Percentiles rank a stretch among this genome's conserved stretches.
Evolutionary conservation across 1,140 invertebrate genomes (phyloP).

Genomic region (Tribolium madens): DNA sequence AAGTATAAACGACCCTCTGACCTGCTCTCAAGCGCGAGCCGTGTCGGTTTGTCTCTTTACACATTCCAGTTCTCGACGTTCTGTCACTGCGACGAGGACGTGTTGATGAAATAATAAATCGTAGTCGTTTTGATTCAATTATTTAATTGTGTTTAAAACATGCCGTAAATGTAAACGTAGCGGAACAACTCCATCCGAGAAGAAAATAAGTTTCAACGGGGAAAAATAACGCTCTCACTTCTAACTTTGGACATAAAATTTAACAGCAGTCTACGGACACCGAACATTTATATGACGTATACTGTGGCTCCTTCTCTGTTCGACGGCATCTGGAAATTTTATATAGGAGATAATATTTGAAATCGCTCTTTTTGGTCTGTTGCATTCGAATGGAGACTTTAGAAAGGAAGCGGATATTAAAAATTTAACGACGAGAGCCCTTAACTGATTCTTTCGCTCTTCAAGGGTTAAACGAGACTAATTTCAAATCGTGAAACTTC

Average conservation of each 20-base stretch:
- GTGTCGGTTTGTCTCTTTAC: too few relatives aligned
- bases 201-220: conserved; percentile 43
- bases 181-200: conserved; percentile 20
- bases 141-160: conserved; percentile 30
- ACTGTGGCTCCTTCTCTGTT: conserved; percentile 41
- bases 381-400: conserved; percentile 21
- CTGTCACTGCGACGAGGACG: not conserved
- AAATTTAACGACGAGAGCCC: conserved; percentile 12
- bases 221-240: conserved; percentile 49
- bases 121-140: conserved; percentile 17
- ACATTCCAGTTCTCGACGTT: too few relatives aligned
- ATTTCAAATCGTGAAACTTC: not conserved
- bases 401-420: conserved; percentile 4
- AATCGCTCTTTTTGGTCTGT: conserved; percentile 23
- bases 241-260: conserved; percentile 52
- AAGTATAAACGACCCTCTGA: too few relatives aligned
- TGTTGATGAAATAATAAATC: conserved; percentile 22
- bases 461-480: not conserved
- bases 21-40: too few relatives aligned
- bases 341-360: conserved; percentile 27
- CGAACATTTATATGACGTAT: conserved; percentile 49
- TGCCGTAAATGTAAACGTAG: conserved; percentile 35
- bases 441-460: conserved; percentile 5
- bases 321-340: conserved; percentile 44
- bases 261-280: conserved; percentile 51